Evolutionary conservation across 2,113 vertebrate genomes (phyloP).

Genomic region (Psophia crepitans): DNA sequence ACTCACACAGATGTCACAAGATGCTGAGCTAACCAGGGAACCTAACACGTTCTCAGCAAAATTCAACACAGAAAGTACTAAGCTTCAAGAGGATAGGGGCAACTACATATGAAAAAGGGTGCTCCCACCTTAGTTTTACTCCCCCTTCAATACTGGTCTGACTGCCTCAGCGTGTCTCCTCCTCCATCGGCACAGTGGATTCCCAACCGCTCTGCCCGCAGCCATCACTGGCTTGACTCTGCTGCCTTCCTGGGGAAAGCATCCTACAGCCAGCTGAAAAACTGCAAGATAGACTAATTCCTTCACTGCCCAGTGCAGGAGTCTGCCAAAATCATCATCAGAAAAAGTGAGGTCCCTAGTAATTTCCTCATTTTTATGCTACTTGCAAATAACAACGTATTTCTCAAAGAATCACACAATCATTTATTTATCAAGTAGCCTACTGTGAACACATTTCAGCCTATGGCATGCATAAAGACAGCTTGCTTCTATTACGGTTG

Average conservation of each 20-base stretch:
- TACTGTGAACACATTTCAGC: not conserved
- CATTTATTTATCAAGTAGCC: not conserved
- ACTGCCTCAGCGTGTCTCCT: not conserved
- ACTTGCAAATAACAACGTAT: not conserved
- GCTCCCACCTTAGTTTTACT: not conserved
- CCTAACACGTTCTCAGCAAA: not conserved
- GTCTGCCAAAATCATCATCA: not conserved
- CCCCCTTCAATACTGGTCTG: not conserved
- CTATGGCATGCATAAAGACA: not conserved
- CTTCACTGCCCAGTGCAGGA: not conserved
- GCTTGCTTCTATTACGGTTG: not conserved
- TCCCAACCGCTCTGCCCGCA: not conserved
- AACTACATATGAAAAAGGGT: not conserved
- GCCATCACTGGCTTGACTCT: not conserved
- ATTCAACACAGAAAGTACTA: not conserved
- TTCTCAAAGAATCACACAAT: not conserved
- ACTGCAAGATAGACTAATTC: not conserved
- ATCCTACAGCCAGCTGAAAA: not conserved
- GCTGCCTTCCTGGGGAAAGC: not conserved
- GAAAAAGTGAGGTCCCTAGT: not conserved
- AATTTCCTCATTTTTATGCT: not conserved
- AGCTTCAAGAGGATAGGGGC: not conserved
- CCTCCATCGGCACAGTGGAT: not conserved
- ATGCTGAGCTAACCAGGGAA: not conserved
- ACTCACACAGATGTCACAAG: not conserved